These are phyloP conservation scores for Cheilosia variabilis DNA, from an alignment of 2,888 invertebrate species.

Conservation along the genomic window DNA sequence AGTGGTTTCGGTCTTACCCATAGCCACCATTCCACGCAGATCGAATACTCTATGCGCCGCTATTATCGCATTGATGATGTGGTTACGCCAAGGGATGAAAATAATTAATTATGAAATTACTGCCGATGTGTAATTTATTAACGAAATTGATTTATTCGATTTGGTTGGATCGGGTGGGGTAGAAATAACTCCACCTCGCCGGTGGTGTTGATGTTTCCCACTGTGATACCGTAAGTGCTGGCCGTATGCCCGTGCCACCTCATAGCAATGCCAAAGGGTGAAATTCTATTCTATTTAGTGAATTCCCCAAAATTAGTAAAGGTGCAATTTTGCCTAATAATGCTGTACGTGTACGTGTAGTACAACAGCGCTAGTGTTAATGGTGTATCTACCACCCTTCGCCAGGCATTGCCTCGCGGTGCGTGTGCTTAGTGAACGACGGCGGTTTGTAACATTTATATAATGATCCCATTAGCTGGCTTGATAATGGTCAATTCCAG, in stretches of 20 bases:
- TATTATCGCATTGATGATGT: slow-evolving; percentile 1
- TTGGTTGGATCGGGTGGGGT: slow-evolving; percentile 49
- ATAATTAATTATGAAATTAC: slow-evolving; percentile 82
- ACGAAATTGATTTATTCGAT: slow-evolving; percentile 82
- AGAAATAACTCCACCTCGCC: neutral
- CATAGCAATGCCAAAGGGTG: neutral
- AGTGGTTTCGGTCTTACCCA: slow-evolving; percentile 32
- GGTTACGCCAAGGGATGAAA: slow-evolving; percentile 67
- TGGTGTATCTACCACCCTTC: slow-evolving; percentile 17
- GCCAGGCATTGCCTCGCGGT: neutral
- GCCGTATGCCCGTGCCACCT: neutral
- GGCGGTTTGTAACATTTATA: slow-evolving; percentile 51
- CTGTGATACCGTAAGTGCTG: neutral
- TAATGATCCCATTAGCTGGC: slow-evolving; percentile 67
- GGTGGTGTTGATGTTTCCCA: slow-evolving; percentile 31
- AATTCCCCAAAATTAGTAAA: slow-evolving; percentile 53
- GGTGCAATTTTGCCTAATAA: slow-evolving; percentile 68
- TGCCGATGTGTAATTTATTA: slow-evolving; percentile 80
- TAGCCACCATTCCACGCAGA: slow-evolving; percentile 16
- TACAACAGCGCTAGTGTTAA: slow-evolving; percentile 23
- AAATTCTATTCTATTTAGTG: slow-evolving; percentile 46
- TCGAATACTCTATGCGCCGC: neutral
- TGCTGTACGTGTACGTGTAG: slow-evolving; percentile 9
- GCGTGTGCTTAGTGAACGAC: slow-evolving; percentile 35
- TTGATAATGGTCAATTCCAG: slow-evolving; percentile 67